Evolutionary conservation across 2,797 vertebrate genomes (phyloP).

Genomic region (Epinephelus awoara): DNA sequence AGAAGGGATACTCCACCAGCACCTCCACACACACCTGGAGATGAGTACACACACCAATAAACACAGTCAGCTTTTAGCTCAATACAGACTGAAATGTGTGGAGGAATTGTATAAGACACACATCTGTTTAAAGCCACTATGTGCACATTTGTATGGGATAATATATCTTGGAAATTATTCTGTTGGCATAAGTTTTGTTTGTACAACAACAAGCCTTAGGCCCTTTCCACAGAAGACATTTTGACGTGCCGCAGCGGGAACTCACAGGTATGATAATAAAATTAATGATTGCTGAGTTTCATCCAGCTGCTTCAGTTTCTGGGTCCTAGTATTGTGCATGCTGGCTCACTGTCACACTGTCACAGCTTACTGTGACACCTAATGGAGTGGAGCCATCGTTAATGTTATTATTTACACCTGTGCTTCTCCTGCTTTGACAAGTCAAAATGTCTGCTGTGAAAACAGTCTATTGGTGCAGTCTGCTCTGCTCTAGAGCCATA

Average conservation of each 20-base stretch:
- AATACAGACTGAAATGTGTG: constrained; percentile 1
- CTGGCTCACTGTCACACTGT: constrained; percentile 5
- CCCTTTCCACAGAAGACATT: neutral
- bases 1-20: constrained; percentile 98
- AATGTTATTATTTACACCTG: constrained; percentile 4
- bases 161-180: neutral
- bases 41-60: constrained; percentile 43
- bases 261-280: neutral
- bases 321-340: neutral
- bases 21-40: constrained; percentile 98
- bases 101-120: neutral
- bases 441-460: neutral
- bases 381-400: neutral
- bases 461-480: neutral
- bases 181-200: neutral
- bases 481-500: neutral
- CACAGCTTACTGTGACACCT: constrained; percentile 1
- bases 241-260: neutral
- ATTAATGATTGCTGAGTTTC: neutral
- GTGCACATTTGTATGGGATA: neutral
- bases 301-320: neutral
- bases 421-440: neutral
- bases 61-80: constrained; percentile 28
- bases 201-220: neutral
- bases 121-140: neutral